A percentile compares a stretch with the other conserved stretches of the same genome.
These are phyloP conservation scores for Lacerta viridis DNA, from an alignment of 2,797 vertebrate species.

Conservation along the genomic window DNA sequence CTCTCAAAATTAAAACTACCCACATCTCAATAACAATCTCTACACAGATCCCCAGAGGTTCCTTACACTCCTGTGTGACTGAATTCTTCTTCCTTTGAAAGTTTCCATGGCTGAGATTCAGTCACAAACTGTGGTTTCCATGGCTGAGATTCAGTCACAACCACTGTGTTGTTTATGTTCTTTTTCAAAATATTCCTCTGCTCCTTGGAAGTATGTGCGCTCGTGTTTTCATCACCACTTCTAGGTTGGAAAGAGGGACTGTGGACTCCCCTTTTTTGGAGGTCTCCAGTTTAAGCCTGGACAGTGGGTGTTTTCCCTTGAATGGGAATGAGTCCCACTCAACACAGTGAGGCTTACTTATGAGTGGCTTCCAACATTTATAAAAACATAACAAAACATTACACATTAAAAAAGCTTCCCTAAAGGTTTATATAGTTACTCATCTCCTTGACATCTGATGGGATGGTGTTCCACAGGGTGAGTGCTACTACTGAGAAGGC, in stretches of 20 bases:
- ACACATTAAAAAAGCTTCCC: no score
- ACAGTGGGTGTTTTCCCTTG: not conserved
- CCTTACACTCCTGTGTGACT: conserved; percentile 22
- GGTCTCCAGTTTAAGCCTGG: not conserved
- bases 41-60: conserved; percentile 39
- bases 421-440: no score
- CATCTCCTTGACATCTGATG: no score
- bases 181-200: conserved; percentile 21
- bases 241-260: conserved; percentile 40
- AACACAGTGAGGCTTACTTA: not conserved
- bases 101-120: not conserved
- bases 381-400: no score
- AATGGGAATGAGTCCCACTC: not conserved
- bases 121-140: not conserved
- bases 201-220: not conserved
- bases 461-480: no score
- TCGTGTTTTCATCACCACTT: conserved; percentile 34
- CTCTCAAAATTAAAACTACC: conserved; percentile 59
- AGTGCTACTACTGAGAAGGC: no score
- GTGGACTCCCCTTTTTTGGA: not conserved
- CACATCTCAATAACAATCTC: conserved; percentile 48
- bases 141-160: not conserved
- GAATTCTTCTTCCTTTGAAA: not conserved
- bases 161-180: not conserved
- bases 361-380: not conserved